Percentiles rank a stretch among this genome's conserved stretches.
These are phyloP conservation scores for Rhinichthys osculus DNA, from an alignment of 2,797 vertebrate species.

Conservation along the genomic window DNA sequence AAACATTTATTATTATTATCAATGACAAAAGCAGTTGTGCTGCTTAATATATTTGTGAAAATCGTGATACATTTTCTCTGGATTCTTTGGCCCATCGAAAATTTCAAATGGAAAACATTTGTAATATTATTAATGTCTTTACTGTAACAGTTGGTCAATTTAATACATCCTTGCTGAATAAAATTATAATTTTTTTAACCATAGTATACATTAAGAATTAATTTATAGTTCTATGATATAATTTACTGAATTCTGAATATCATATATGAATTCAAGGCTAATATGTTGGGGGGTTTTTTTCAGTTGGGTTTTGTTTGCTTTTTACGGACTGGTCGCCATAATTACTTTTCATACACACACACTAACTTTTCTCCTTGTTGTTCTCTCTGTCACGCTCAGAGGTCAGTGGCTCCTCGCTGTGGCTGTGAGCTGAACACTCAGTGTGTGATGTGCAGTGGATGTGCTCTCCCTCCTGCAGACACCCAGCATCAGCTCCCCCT, in stretches of 20 bases:
- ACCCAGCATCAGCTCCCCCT: conserved; percentile 82
- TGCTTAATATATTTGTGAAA: background rate
- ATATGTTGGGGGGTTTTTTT: background rate
- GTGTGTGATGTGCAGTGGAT: conserved; percentile 80
- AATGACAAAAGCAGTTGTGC: background rate
- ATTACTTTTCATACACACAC: background rate
- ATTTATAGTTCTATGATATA: no score
- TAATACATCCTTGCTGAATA: background rate
- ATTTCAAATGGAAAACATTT: background rate
- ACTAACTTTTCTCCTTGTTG: background rate
- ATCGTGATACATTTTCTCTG: fast-evolving
- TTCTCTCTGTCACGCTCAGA: conserved; percentile 70
- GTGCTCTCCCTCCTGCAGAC: conserved; percentile 63
- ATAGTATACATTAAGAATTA: background rate
- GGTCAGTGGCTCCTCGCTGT: conserved; percentile 67
- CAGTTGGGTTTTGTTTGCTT: background rate
- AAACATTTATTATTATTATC: background rate
- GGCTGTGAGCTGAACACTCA: conserved; percentile 81
- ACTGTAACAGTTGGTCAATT: background rate
- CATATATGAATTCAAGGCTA: background rate
- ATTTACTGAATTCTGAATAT: background rate
- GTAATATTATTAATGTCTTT: background rate
- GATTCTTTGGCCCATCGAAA: no score
- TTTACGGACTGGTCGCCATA: background rate
- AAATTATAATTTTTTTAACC: background rate